A percentile compares a stretch with the other conserved stretches of the same genome.
Conservation (phyloP, 2,797 vertebrate genomes). For the Heteromormyrus szaboi region DNA sequence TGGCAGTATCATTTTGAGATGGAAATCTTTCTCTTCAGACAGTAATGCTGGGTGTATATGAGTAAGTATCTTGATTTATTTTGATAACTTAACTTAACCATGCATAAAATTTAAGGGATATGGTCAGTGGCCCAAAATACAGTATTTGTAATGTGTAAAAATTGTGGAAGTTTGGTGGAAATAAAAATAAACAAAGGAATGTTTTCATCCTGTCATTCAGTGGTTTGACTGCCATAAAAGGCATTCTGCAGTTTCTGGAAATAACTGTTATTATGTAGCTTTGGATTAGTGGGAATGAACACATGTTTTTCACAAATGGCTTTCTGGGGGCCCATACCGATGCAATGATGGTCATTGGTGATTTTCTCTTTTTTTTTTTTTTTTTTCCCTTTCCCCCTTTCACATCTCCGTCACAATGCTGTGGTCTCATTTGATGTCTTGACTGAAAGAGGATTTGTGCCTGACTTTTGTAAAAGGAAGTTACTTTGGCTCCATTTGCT, state of each 20-base stretch:
- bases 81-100: background rate
- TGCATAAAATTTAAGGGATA: background rate
- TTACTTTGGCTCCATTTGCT: background rate
- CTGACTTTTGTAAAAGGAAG: background rate
- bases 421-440: background rate
- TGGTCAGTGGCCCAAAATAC: background rate
- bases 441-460: background rate
- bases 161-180: background rate
- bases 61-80: background rate
- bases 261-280: background rate
- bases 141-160: background rate
- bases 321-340: background rate
- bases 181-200: background rate
- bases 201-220: background rate
- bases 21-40: background rate
- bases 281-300: background rate
- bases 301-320: background rate
- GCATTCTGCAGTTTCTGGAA: background rate
- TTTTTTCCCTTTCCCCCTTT: background rate
- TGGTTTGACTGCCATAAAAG: background rate
- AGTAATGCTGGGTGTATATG: background rate
- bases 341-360: background rate
- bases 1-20: slow-evolving; percentile 37
- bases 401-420: background rate
- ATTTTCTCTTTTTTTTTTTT: background rate